Conservation (phyloP, 92 coral and sea anemone species). For the Porites cylindrica region DNA sequence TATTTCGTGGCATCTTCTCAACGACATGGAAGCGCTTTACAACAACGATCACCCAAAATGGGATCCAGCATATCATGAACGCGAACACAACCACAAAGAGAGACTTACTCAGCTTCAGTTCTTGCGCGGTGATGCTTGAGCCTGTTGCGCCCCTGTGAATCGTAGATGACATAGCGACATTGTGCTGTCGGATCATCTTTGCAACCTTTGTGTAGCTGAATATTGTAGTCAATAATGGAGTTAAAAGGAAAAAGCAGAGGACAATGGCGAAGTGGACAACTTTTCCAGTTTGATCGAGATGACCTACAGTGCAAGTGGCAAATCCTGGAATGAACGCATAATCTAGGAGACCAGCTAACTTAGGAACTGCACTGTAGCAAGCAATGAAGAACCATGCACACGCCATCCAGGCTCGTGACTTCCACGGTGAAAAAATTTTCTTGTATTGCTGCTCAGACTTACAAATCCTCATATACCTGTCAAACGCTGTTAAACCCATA, state of each 20-base stretch:
- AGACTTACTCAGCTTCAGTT: conserved; percentile 11
- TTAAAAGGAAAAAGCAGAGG: not conserved
- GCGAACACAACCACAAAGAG: too few species aligned
- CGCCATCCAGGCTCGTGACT: not conserved
- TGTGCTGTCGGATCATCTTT: not conserved
- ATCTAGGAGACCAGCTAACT: not conserved
- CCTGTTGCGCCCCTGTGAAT: not conserved
- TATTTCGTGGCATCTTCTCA: conserved; percentile 5
- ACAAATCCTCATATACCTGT: too few species aligned
- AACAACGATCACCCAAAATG: conserved; percentile 20
- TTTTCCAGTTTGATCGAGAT: not conserved
- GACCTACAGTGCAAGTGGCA: not conserved
- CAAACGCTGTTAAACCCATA: too few species aligned
- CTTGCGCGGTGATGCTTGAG: not conserved
- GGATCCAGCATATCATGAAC: conserved; percentile 1
- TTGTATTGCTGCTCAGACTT: too few species aligned
- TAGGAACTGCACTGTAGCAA: conserved; percentile 1
- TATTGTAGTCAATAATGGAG: not conserved
- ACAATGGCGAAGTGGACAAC: conserved; percentile 1
- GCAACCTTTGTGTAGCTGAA: too few species aligned
- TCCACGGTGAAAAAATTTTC: not conserved
- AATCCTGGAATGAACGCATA: conserved; percentile 8
- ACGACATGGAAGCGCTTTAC: not conserved
- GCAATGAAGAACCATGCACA: not conserved
- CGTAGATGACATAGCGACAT: not conserved